Conservation (phyloP, 2,888 invertebrate genomes). For the Ischnus inquisitorius region DNA sequence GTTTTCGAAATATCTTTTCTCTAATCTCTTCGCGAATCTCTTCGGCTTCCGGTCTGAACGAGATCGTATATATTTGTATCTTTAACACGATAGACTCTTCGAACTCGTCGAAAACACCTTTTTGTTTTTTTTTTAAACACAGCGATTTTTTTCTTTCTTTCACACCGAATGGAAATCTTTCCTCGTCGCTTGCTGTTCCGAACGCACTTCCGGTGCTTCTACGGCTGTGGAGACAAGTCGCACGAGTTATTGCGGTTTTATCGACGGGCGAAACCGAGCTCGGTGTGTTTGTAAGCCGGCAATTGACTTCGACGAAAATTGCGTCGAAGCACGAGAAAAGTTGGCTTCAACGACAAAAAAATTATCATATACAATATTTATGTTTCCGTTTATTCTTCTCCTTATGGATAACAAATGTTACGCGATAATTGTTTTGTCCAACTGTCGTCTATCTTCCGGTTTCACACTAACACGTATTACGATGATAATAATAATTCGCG, state of each 20-base stretch:
- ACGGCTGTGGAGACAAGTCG: slow-evolving; percentile 6
- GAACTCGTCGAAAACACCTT: too few relatives aligned
- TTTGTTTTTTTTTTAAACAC: not conserved
- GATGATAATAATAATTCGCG: slow-evolving; percentile 24
- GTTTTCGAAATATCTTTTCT: not conserved
- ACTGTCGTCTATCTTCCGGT: slow-evolving; percentile 32
- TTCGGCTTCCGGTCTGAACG: not conserved
- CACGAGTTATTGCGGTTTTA: slow-evolving; percentile 15
- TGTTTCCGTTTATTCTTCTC: slow-evolving; percentile 18
- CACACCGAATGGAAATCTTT: not conserved
- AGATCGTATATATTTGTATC: not conserved
- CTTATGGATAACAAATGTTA: slow-evolving; percentile 46
- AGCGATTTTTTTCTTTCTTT: not conserved
- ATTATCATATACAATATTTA: slow-evolving; percentile 21
- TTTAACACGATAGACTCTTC: not conserved
- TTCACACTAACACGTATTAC: slow-evolving; percentile 35
- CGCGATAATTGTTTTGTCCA: slow-evolving; percentile 17
- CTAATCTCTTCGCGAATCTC: not conserved
- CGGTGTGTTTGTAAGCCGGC: slow-evolving; percentile 4
- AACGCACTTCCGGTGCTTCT: slow-evolving; percentile 42
- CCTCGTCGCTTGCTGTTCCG: not conserved
- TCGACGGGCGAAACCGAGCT: not conserved
- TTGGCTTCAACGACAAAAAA: not conserved
- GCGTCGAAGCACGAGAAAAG: slow-evolving; percentile 54
- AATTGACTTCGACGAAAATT: slow-evolving; percentile 51